phyloP scores from a whole-genome alignment of 2,888 invertebrate genomes.

The Lamproptera curius region DNA sequence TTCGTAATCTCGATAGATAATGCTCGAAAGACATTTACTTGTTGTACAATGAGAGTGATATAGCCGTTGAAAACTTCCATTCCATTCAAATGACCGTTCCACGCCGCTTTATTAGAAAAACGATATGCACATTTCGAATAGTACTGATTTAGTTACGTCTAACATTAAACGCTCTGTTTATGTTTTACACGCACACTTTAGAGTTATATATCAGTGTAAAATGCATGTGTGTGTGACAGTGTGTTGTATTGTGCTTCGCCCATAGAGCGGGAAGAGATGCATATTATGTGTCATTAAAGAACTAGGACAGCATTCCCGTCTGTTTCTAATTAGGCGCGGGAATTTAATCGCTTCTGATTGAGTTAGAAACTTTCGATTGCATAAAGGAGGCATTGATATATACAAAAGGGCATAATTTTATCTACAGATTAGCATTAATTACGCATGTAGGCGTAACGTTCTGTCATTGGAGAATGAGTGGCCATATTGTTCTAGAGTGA shows the following conservation, averaged over 20 bases:
- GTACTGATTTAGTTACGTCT: constrained; percentile 4
- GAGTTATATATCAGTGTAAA: constrained; percentile 5
- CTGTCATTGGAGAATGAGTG: constrained; percentile 10
- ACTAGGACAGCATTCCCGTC: constrained; percentile 64
- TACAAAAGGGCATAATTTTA: background rate
- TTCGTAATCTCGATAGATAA: constrained; percentile 28
- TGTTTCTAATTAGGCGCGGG: constrained; percentile 50
- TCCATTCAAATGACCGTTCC: background rate
- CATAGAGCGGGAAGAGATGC: constrained; percentile 69
- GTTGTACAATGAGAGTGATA: constrained; percentile 1
- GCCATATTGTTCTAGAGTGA: constrained; percentile 5
- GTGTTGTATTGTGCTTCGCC: constrained; percentile 59
- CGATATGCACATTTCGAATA: constrained; percentile 7
- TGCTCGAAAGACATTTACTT: constrained; percentile 40
- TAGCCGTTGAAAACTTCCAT: constrained; percentile 9
- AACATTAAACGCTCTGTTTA: constrained; percentile 29
- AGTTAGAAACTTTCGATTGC: background rate
- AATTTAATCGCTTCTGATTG: constrained; percentile 10
- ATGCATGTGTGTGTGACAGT: constrained; percentile 45
- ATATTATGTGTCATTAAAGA: constrained; percentile 62
- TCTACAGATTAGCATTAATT: constrained; percentile 7
- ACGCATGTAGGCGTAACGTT: constrained; percentile 6
- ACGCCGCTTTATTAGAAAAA: constrained; percentile 4
- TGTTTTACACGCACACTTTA: constrained; percentile 25
- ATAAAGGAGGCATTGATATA: background rate